phyloP scores from a whole-genome alignment of 2,797 vertebrate species.

The Epinephelus coioides region DNA sequence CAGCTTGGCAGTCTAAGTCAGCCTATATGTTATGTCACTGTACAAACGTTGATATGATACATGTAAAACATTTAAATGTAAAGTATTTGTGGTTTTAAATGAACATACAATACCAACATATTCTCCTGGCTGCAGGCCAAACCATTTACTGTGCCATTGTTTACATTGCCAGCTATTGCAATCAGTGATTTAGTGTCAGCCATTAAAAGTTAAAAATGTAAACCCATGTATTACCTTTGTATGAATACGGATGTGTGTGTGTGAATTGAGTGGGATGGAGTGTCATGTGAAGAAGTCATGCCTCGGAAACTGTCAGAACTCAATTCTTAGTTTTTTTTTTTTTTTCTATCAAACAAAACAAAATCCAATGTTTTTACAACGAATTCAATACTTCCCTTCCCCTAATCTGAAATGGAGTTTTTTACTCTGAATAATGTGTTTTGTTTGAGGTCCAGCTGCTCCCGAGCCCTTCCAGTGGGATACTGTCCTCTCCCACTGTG shows the following conservation, averaged over 20 bases:
- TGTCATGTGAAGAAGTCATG: neutral
- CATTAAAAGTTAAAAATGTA: too few species aligned
- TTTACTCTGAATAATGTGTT: slow-evolving; percentile 52
- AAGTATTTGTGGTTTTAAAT: too few species aligned
- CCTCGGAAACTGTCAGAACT: slow-evolving; percentile 27
- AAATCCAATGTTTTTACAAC: slow-evolving; percentile 41
- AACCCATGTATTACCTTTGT: neutral
- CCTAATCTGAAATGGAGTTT: slow-evolving; percentile 33
- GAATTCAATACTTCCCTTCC: slow-evolving; percentile 46
- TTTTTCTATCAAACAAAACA: neutral
- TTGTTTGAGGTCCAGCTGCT: slow-evolving; percentile 70
- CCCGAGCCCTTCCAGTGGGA: slow-evolving; percentile 24
- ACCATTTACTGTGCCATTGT: neutral
- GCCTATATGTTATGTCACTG: too few species aligned
- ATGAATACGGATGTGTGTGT: neutral
- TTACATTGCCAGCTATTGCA: too few species aligned
- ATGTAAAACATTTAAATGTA: too few species aligned
- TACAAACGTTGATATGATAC: too few species aligned
- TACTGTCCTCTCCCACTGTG: slow-evolving; percentile 21
- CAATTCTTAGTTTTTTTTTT: neutral
- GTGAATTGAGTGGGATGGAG: neutral
- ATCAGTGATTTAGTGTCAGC: too few species aligned
- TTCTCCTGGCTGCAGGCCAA: neutral
- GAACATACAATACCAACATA: too few species aligned
- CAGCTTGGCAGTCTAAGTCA: too few species aligned